phyloP scores from a whole-genome alignment of 2,888 invertebrate species.

The Brachyopa scutellaris region DNA sequence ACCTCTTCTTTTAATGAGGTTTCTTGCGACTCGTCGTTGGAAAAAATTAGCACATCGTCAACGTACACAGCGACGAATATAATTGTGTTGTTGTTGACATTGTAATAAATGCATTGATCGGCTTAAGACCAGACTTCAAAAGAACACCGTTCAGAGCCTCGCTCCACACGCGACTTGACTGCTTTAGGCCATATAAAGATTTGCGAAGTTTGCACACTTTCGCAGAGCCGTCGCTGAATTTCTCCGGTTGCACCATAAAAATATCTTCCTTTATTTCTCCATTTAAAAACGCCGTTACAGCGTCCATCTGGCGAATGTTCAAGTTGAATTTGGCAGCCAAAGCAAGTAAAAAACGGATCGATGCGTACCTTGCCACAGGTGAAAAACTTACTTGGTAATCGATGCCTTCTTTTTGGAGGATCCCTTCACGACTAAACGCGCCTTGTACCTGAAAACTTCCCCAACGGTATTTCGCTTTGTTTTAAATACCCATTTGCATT shows the following conservation, averaged over 20 bases:
- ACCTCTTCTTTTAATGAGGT: not conserved
- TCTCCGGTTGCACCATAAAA: slow-evolving; percentile 67
- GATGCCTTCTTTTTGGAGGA: too few species aligned
- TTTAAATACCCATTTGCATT: too few species aligned
- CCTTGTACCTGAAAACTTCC: not conserved
- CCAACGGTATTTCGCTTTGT: not conserved
- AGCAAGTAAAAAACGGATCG: slow-evolving; percentile 3
- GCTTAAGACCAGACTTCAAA: slow-evolving; percentile 26
- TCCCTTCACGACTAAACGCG: not conserved
- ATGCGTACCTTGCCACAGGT: not conserved
- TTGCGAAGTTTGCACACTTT: too few species aligned
- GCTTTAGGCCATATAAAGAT: too few species aligned
- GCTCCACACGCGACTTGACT: too few species aligned
- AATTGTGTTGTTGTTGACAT: not conserved
- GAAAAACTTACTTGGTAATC: slow-evolving; percentile 22
- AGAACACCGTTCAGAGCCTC: slow-evolving; percentile 32
- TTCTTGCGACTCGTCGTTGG: too few species aligned
- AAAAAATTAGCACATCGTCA: too few species aligned
- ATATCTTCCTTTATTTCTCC: slow-evolving; percentile 58
- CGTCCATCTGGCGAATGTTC: slow-evolving; percentile 42
- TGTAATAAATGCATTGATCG: slow-evolving; percentile 20
- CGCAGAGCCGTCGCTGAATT: slow-evolving; percentile 43
- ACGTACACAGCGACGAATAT: too few species aligned
- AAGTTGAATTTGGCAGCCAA: too few species aligned
- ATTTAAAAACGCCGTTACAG: too few species aligned